Base-by-base conservation (phyloP, 2,888 invertebrate genomes). In the Tortricodes alternella region DNA sequence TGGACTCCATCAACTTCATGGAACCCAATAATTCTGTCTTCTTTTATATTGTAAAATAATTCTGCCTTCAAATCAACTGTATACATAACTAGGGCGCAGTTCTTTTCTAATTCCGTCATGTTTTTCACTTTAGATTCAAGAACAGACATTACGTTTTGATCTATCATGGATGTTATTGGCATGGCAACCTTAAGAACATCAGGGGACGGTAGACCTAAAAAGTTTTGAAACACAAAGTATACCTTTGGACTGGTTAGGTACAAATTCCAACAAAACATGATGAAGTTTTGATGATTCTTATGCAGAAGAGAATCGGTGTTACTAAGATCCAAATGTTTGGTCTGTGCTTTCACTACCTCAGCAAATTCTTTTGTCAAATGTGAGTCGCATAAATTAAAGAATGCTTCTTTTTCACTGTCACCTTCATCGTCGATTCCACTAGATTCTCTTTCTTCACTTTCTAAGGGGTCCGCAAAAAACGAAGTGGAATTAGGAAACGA, bases 41-140 rank as follows among this genome's bases (percentile, higher is more conserved):
- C 38, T n/a, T 38, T 38, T 38, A 9, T n/a, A n/a, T 38, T 11
- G 19, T 38, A 38, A n/a, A 38, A 38, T n/a, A 38, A 19, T n/a
- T 18, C 5, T 18, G 8, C 18, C 3, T 21, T 19, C 11, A 38
- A 38, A 19, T 19, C 18, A 18, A 38, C 19, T 5, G n/a, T 38
- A 11, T n/a, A n/a, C 5, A 38, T 5, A 19, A 19, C n/a, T 1
- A 38, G 3, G 9, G 19, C 9, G 18, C 38, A 38, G 38, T 38
- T n/a, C 11, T 19, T 38, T 4, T 38, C 38, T 9, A 19, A n/a
- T 5, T 38, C 38, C 6, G 18, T 18, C 38, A 38, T 38, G 11
- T 19, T 38, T n/a, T 38, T n/a, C 4, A 38, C 19, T 38, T 38
- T 38, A 1, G 19, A 3, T 38, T 19, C 7, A 38, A 38, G 38